Conservation (phyloP, 30 jellyfish, hydroid and myxozoan genomes). For the Clytia hemisphaerica region DNA sequence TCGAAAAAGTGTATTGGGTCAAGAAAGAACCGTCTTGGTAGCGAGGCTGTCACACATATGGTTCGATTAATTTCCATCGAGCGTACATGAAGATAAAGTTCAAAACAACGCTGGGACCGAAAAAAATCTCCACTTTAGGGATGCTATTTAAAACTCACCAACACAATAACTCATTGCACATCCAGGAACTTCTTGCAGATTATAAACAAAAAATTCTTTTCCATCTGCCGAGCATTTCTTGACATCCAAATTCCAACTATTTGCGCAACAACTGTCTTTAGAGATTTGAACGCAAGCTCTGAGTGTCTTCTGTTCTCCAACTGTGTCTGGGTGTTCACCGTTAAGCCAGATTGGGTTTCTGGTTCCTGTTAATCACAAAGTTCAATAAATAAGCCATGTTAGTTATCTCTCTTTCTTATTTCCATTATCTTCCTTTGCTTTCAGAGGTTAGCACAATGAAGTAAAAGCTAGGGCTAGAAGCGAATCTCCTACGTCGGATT, state of each 20-base stretch:
- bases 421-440: too few relatives aligned
- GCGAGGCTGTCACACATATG: too few relatives aligned
- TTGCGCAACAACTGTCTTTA: conserved; percentile 42
- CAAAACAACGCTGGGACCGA: too few relatives aligned
- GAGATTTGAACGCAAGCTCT: conserved; percentile 49
- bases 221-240: conserved; percentile 43
- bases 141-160: conserved; percentile 32
- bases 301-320: conserved; percentile 28
- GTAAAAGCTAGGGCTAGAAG: background rate
- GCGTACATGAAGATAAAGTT: too few relatives aligned
- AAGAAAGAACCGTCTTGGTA: too few relatives aligned
- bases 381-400: too few relatives aligned
- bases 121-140: conserved; percentile 3
- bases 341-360: conserved; percentile 68
- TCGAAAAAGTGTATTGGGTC: too few relatives aligned
- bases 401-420: too few relatives aligned
- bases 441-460: too few relatives aligned
- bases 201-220: conserved; percentile 43
- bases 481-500: background rate
- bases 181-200: conserved; percentile 50
- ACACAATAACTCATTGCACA: conserved; percentile 87
- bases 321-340: conserved; percentile 59
- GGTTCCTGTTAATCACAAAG: conserved; percentile 61
- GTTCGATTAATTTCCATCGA: too few relatives aligned
- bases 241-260: conserved; percentile 40